Evolutionary conservation across 2,113 vertebrate genomes (phyloP).

Genomic region (Notarius lentiginosus): DNA sequence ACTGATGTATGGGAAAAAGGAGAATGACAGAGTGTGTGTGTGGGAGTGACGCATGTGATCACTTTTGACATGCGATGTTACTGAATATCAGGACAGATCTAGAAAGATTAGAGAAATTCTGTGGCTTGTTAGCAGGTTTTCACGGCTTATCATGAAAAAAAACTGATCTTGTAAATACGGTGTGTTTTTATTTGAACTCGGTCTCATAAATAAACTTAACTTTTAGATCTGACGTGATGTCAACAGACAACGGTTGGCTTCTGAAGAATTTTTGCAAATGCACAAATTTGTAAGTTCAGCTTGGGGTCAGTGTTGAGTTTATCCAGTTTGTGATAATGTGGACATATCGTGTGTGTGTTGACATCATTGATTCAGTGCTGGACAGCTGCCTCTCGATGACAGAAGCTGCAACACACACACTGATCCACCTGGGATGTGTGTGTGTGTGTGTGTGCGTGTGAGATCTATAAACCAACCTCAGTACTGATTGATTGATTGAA

Average conservation of each 20-base stretch:
- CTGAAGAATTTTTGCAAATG: background rate
- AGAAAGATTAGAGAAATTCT: slow-evolving; percentile 41
- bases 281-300: background rate
- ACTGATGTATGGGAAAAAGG: slow-evolving; percentile 18
- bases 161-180: background rate
- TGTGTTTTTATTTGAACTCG: no score
- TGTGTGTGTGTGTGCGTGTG: background rate
- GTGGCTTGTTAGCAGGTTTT: background rate
- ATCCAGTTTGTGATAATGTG: background rate
- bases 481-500: background rate
- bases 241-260: background rate
- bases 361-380: slow-evolving; percentile 32
- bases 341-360: background rate
- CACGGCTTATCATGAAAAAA: background rate
- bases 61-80: slow-evolving; percentile 26
- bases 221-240: background rate
- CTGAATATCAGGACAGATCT: slow-evolving; percentile 44
- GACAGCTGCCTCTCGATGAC: slow-evolving; percentile 19
- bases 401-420: background rate
- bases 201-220: background rate
- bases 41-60: background rate
- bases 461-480: background rate
- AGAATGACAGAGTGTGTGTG: background rate
- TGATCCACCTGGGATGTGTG: background rate
- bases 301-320: background rate